Evolutionary conservation across 2,888 invertebrate species (phyloP), one percentile per base, ranked within the genome.

Genomic region (Phasia obesa): DNA sequence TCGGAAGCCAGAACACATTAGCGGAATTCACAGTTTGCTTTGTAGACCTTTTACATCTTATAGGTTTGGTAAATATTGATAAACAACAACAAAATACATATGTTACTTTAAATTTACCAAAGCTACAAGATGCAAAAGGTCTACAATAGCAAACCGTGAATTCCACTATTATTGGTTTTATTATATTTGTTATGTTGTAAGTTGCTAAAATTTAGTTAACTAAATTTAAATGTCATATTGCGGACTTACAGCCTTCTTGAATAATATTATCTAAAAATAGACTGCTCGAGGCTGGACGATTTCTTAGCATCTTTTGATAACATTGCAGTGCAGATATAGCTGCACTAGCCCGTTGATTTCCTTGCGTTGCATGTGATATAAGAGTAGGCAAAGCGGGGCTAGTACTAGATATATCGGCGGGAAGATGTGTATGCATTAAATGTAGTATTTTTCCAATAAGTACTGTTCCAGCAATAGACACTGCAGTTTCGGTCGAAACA

Each of bases 391-490:
- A 92, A 19, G 97, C 95, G 21, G 97, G 96, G 71, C 95, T 95
- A 79, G 95, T 93, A 89, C 95, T 95, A 91, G 95, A 96, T 88
- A 97, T 95, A 90, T 97, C 97, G 62, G 96, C 94, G 70, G 98
- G 98, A 89, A 98, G 92, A 87, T 97, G 93, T 67, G 95, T 93
- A 91, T 97, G 96, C 88, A 96, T 95, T 90, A 98, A 93, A 92
- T 97, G 96, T 87, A 98, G 92, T 70, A 99, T 93, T 92, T 98
- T 97, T 78, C 96, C 97, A 86, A 98, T 92, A 74, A 99, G 92
- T 85, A 98, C 95, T 19, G 98, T 98, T 62, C 98, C 97, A 86
- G 97, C 94, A 85, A 98, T 96, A 80, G 97, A 97, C 87, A 98
- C 95, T 90, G 97, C 95, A 15, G 47, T 53, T 90, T 98, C 97